Evolutionary conservation across 92 coral and sea anemone genomes (phyloP).

Genomic region (Meandrina meandrites): DNA sequence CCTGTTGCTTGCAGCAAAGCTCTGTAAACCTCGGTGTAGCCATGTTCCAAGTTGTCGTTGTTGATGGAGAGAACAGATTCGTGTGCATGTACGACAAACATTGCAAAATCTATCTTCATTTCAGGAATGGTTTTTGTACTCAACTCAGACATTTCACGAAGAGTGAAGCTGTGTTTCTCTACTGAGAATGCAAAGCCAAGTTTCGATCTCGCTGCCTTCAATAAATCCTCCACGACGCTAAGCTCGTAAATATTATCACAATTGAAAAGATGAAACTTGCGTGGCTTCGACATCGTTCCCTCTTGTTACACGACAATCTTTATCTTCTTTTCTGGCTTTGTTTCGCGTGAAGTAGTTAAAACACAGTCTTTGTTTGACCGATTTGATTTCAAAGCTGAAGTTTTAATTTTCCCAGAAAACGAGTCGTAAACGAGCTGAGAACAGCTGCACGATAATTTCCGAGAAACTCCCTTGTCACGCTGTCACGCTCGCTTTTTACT

Average conservation of each 20-base stretch:
- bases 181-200: background rate
- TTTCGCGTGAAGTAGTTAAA: background rate
- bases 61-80: slow-evolving; percentile 52
- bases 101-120: slow-evolving; percentile 40
- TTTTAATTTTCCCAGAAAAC: no score
- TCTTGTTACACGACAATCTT: background rate
- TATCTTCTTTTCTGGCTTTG: background rate
- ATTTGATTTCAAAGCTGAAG: no score
- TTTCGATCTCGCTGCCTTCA: slow-evolving; percentile 19
- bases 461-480: no score
- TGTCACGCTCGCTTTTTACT: no score
- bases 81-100: slow-evolving; percentile 67
- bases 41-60: slow-evolving; percentile 21
- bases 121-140: background rate
- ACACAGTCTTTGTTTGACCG: no score
- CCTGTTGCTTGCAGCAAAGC: slow-evolving; percentile 52
- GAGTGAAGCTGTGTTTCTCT: slow-evolving; percentile 41
- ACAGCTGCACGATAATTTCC: no score
- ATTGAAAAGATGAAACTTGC: slow-evolving; percentile 65
- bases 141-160: slow-evolving; percentile 46
- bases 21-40: slow-evolving; percentile 54
- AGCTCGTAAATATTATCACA: slow-evolving; percentile 52
- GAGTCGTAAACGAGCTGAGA: no score
- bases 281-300: background rate
- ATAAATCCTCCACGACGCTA: slow-evolving; percentile 43